Conservation (phyloP, 2,888 invertebrate species). For the Bruchidius siliquastri region DNA sequence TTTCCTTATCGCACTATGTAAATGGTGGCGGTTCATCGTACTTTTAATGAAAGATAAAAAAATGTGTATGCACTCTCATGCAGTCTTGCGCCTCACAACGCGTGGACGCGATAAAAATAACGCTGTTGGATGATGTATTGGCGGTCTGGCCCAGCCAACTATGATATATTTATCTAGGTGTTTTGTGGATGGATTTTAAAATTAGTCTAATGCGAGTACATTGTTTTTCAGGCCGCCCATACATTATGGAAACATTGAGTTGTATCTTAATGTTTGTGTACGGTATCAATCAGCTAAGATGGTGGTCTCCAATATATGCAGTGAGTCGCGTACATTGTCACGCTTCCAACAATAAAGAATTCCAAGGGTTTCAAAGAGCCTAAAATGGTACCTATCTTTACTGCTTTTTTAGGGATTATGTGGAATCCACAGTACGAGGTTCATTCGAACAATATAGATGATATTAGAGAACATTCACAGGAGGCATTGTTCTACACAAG, state of each 20-base stretch:
- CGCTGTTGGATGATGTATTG: neutral
- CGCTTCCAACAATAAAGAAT: too few relatives aligned
- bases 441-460: too few relatives aligned
- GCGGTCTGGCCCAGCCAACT: neutral
- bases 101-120: neutral
- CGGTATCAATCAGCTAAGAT: neutral
- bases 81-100: neutral
- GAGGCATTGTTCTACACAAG: too few relatives aligned
- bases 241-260: neutral
- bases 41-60: neutral
- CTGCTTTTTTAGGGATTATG: too few relatives aligned
- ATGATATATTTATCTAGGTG: neutral
- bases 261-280: neutral
- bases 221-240: neutral
- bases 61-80: neutral
- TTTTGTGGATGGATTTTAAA: neutral
- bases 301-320: too few relatives aligned
- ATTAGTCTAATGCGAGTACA: neutral
- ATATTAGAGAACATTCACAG: too few relatives aligned
- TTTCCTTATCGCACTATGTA: neutral
- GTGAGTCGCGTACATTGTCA: too few relatives aligned
- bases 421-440: too few relatives aligned
- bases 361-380: too few relatives aligned
- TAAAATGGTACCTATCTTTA: too few relatives aligned
- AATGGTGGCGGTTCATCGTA: neutral